These are phyloP conservation scores for Acrobasis suavella DNA, from an alignment of 2,888 invertebrate species.

Conservation along the genomic window DNA sequence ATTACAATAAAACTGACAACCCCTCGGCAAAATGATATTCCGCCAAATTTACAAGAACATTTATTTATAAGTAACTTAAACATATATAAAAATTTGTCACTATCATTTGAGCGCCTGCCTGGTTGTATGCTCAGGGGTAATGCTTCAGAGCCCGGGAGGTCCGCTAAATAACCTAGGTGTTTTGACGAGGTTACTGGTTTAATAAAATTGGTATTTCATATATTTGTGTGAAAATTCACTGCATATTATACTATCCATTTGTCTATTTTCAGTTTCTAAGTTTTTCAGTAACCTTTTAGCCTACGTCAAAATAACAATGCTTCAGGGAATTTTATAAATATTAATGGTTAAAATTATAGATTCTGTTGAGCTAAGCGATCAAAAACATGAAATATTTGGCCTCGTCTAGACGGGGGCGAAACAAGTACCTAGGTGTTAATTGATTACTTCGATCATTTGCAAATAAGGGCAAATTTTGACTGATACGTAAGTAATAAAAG, in stretches of 20 bases:
- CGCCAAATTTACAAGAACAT: too few species aligned
- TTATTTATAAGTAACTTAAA: too few species aligned
- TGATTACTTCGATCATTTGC: slow-evolving; percentile 44
- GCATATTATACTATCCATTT: background rate
- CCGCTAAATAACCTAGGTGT: too few species aligned
- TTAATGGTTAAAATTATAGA: slow-evolving; percentile 3
- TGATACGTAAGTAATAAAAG: too few species aligned
- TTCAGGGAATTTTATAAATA: slow-evolving; percentile 1
- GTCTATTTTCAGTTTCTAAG: background rate
- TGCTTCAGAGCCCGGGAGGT: too few species aligned
- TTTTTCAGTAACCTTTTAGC: background rate
- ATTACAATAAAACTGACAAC: too few species aligned
- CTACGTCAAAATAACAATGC: background rate
- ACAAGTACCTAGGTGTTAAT: slow-evolving; percentile 54
- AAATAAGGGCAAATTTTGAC: slow-evolving; percentile 42
- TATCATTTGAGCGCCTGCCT: too few species aligned
- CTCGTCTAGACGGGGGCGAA: slow-evolving; percentile 24
- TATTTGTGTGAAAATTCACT: background rate
- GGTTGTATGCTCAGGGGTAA: too few species aligned
- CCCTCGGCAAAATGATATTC: too few species aligned
- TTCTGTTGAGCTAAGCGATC: slow-evolving; percentile 9
- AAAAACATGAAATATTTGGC: slow-evolving; percentile 8
- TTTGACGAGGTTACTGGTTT: too few species aligned
- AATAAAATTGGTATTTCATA: background rate
- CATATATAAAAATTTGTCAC: too few species aligned